A percentile compares a stretch with the other conserved stretches of the same genome.
These are phyloP conservation scores for Chiloscyllium punctatum DNA, from an alignment of 2,797 vertebrate species.

Conservation along the genomic window DNA sequence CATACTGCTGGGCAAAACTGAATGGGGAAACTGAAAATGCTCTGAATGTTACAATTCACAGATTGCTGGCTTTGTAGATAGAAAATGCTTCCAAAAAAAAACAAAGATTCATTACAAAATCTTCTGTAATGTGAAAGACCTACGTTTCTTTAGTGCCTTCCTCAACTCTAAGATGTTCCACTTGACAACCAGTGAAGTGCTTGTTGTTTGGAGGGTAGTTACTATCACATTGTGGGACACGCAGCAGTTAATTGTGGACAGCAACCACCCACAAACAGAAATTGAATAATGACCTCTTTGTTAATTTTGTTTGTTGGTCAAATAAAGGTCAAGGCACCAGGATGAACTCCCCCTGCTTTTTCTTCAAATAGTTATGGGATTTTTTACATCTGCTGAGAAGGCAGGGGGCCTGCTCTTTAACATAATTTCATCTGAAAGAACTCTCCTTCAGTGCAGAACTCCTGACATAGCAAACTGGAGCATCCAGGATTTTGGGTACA, in stretches of 20 bases:
- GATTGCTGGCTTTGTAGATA: too few relatives aligned
- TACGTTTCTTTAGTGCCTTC: background rate
- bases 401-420: background rate
- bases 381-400: background rate
- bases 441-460: background rate
- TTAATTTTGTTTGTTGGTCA: too few relatives aligned
- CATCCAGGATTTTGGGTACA: background rate
- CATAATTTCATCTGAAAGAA: background rate
- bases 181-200: background rate
- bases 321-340: background rate
- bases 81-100: too few relatives aligned
- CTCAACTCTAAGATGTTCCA: background rate
- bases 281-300: background rate
- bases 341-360: background rate
- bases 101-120: background rate
- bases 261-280: background rate
- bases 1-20: too few relatives aligned
- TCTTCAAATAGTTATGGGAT: background rate
- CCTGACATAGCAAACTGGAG: background rate
- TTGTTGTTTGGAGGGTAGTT: background rate
- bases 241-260: background rate
- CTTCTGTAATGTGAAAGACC: background rate
- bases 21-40: too few relatives aligned
- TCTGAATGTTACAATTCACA: too few relatives aligned
- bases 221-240: background rate